A percentile compares a stretch with the other conserved stretches of the same genome.
These are phyloP conservation scores for Drosophila aldrichi DNA, from an alignment of 2,888 invertebrate genomes.

Conservation along the genomic window DNA sequence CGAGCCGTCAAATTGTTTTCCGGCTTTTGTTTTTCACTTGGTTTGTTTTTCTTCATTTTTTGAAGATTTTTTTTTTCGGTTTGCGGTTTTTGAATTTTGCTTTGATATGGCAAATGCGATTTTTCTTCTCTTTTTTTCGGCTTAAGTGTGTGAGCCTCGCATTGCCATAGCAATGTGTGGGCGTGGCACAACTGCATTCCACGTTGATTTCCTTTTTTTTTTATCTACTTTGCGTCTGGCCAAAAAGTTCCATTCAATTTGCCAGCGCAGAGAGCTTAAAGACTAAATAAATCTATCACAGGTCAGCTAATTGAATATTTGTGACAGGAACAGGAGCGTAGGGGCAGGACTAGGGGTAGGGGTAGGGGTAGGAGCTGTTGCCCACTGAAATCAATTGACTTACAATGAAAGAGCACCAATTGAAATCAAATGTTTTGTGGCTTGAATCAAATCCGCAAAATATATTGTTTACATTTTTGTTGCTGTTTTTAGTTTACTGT, in stretches of 20 bases:
- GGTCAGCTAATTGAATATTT: slow-evolving; percentile 73
- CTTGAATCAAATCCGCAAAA: slow-evolving; percentile 65
- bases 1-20: slow-evolving; percentile 77
- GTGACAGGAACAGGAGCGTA: not conserved
- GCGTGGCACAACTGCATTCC: slow-evolving; percentile 37
- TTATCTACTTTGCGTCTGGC: slow-evolving; percentile 10
- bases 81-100: slow-evolving; percentile 57
- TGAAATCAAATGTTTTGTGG: slow-evolving; percentile 77
- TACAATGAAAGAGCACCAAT: slow-evolving; percentile 38
- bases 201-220: not conserved
- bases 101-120: slow-evolving; percentile 44
- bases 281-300: slow-evolving; percentile 49
- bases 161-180: slow-evolving; percentile 52
- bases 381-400: slow-evolving; percentile 46
- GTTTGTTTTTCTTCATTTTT: slow-evolving; percentile 24
- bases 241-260: slow-evolving; percentile 41
- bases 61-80: slow-evolving; percentile 42
- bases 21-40: slow-evolving; percentile 75
- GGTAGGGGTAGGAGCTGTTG: not conserved
- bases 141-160: slow-evolving; percentile 12
- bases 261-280: slow-evolving; percentile 33
- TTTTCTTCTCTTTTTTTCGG: slow-evolving; percentile 8
- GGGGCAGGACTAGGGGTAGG: rapidly evolving
- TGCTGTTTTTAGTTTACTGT: not conserved
- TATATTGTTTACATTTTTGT: slow-evolving; percentile 27